phyloP scores from a whole-genome alignment of 2,888 invertebrate species.

The Polyploca ridens region DNA sequence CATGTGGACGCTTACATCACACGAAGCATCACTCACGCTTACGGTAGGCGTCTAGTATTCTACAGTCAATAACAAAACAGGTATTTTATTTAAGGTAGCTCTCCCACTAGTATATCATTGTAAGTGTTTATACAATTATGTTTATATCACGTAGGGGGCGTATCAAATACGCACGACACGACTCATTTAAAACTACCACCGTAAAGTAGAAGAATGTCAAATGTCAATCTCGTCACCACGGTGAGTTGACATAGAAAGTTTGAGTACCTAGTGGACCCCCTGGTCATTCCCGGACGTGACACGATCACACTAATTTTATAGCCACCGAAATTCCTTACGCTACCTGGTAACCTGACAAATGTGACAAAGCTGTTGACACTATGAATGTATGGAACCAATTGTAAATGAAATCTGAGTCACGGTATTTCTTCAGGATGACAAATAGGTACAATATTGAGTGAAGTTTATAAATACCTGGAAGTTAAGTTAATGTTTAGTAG shows the following conservation, averaged over 20 bases:
- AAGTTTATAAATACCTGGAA: too few relatives aligned
- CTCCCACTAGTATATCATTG: too few relatives aligned
- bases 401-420: background rate
- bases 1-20: too few relatives aligned
- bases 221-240: conserved; percentile 35
- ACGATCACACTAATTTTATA: conserved; percentile 73
- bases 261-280: conserved; percentile 46
- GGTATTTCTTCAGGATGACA: background rate
- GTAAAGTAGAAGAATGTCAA: conserved; percentile 37
- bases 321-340: conserved; percentile 64
- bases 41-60: too few relatives aligned
- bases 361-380: conserved; percentile 30
- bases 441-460: too few relatives aligned
- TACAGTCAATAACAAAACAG: too few relatives aligned
- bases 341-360: conserved; percentile 36
- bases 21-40: too few relatives aligned
- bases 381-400: background rate
- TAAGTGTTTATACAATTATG: too few relatives aligned
- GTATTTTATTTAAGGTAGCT: conserved; percentile 12
- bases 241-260: conserved; percentile 60
- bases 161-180: conserved; percentile 4
- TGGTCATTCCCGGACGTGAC: conserved; percentile 62
- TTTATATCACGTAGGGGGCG: background rate
- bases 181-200: background rate
- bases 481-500: too few relatives aligned